phyloP scores from a whole-genome alignment of 2,888 invertebrate species.

The Endomychus coccineus region DNA sequence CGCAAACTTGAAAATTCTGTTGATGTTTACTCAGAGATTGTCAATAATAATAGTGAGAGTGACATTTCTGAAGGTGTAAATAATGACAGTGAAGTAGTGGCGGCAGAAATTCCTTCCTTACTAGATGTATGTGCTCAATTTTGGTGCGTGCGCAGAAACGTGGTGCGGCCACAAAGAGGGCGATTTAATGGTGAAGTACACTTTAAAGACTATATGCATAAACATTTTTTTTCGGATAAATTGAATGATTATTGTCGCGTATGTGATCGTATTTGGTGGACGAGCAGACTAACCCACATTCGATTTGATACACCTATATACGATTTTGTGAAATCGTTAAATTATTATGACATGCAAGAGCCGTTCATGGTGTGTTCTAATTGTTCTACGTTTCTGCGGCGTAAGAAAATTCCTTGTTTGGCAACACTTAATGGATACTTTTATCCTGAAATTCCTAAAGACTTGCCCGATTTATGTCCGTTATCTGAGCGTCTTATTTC shows the following conservation, averaged over 20 bases:
- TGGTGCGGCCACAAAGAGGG: constrained; percentile 1
- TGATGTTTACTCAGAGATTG: background rate
- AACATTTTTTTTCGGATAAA: constrained; percentile 1
- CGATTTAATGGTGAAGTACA: background rate
- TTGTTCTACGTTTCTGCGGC: constrained; percentile 7
- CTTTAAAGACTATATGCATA: background rate
- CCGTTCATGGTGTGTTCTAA: constrained; percentile 6
- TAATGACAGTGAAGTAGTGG: background rate
- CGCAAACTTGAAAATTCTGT: constrained; percentile 1
- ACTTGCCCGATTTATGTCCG: constrained; percentile 14
- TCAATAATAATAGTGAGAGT: constrained; percentile 1
- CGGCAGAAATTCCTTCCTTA: background rate
- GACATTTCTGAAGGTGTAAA: background rate
- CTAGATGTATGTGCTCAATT: background rate
- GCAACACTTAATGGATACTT: constrained; percentile 18
- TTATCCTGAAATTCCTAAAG: constrained; percentile 19
- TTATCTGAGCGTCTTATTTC: constrained; percentile 23
- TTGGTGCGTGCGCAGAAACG: constrained; percentile 1
- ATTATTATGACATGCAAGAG: constrained; percentile 6
- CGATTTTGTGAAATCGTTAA: background rate
- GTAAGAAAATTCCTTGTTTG: background rate
- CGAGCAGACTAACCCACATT: background rate
- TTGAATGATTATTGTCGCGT: constrained; percentile 1
- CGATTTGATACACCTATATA: background rate
- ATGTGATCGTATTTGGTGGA: constrained; percentile 3